A percentile compares a stretch with the other conserved stretches of the same genome.
Conservation (phyloP, 2,113 vertebrate species). For the Spea multiplicata region DNA sequence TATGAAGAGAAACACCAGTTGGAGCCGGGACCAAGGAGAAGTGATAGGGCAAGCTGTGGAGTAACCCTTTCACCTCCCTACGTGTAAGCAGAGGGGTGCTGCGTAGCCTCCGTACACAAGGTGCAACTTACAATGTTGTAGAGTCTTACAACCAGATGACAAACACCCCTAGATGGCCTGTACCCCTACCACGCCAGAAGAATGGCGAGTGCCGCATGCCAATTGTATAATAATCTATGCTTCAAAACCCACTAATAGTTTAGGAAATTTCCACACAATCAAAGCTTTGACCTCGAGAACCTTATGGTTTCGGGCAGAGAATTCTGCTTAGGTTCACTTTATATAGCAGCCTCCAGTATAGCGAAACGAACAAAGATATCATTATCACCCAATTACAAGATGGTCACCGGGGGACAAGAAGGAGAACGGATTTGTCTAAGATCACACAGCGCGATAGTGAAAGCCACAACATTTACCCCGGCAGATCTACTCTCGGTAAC, state of each 20-base stretch:
- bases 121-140: too few species aligned
- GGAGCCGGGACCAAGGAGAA: not conserved
- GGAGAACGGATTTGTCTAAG: slow-evolving; percentile 13
- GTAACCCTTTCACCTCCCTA: slow-evolving; percentile 22
- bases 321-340: slow-evolving; percentile 34
- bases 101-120: too few species aligned
- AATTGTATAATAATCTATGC: too few species aligned
- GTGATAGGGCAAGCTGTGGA: not conserved
- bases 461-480: slow-evolving; percentile 19
- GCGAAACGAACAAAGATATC: slow-evolving; percentile 30
- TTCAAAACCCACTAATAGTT: too few species aligned
- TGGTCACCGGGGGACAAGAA: slow-evolving; percentile 10
- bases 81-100: too few species aligned
- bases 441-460: slow-evolving; percentile 22
- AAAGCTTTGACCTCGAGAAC: slow-evolving; percentile 17
- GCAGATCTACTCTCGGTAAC: slow-evolving; percentile 3
- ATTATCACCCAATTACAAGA: slow-evolving; percentile 44
- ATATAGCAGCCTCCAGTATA: not conserved
- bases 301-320: slow-evolving; percentile 14
- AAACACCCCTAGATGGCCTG: too few species aligned
- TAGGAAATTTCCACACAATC: slow-evolving; percentile 29
- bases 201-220: too few species aligned
- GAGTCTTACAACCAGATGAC: too few species aligned
- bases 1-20: slow-evolving; percentile 25
- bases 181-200: too few species aligned